Evolutionary conservation across 2,113 vertebrate genomes (phyloP), one percentile per base, ranked within the genome.

Genomic region (Apodemus speciosus): DNA sequence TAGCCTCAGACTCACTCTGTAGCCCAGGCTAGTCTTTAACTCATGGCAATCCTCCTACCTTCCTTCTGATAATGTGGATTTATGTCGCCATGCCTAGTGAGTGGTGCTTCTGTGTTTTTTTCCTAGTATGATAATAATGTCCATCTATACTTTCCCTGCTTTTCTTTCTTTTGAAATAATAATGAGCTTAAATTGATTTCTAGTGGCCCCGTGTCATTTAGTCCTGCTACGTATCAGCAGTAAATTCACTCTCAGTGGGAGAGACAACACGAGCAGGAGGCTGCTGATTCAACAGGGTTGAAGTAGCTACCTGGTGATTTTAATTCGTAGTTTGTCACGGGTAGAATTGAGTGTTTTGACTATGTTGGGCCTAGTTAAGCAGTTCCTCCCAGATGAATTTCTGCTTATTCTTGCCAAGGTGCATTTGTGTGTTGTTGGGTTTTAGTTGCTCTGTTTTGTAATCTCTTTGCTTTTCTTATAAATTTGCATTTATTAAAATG

Each of bases 391-490:
- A 85, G 21, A 23, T 66, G 38, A 79, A 8, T 68, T 93, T 90
- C 43, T 80, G 51, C 89, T 95, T 88, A 76, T 80, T 94, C 27
- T 79, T 51, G 76, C 66, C 40, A 40, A 20, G 69, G 32, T 85
- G 6, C 23, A 23, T 60, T 49, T 69, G 21, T n/a, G 30, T 51
- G 83, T 51, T 68, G 60, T 51, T 85, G 32, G 30, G 16, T 49
- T 66, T 62, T 81, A n/a, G 23, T 73, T 90, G 73, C 66, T 85
- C 95, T 95, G 89, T 95, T 94, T 85, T 51, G 81, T 60, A 81
- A 81, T 93, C 11, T 76, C 88, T 85, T 43, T 85, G 40, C 86
- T 94, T 95, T 93, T 71, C 38, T 92, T 75, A 85, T 23, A 81
- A 90, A 79, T 83, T 85, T 90, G 4, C 25, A 73, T 92, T 91